Evolutionary conservation across 1,140 invertebrate genomes (phyloP).

Genomic region (Drosophila leontia): DNA sequence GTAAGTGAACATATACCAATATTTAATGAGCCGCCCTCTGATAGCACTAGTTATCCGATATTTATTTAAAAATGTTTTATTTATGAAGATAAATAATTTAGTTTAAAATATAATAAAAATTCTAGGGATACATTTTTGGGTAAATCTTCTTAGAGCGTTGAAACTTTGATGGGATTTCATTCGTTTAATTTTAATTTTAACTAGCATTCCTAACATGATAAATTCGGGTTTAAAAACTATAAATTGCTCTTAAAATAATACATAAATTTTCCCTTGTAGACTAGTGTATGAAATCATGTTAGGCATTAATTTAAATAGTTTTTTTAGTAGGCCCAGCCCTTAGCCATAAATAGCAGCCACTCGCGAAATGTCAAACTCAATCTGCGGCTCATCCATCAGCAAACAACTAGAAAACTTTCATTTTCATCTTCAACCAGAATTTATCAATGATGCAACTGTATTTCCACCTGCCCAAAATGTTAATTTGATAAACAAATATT

Average conservation of each 20-base stretch:
- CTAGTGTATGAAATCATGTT: background rate
- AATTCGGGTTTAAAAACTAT: background rate
- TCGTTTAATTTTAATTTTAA: no score
- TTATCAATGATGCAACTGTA: slow-evolving; percentile 55
- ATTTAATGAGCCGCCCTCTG: background rate
- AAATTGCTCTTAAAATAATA: background rate
- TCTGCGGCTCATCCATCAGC: slow-evolving; percentile 32
- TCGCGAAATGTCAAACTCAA: slow-evolving; percentile 56
- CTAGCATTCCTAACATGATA: no score
- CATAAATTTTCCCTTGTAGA: background rate
- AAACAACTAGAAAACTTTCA: slow-evolving; percentile 72
- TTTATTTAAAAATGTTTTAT: no score
- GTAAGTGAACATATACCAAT: slow-evolving; percentile 13
- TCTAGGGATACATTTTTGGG: no score
- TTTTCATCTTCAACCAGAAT: slow-evolving; percentile 62
- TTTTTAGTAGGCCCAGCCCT: slow-evolving; percentile 19
- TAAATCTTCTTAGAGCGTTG: no score
- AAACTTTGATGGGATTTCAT: no score
- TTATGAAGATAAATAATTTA: background rate
- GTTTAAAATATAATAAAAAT: no score
- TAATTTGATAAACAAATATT: slow-evolving; percentile 62
- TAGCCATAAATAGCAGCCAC: slow-evolving; percentile 64
- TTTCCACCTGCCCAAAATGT: slow-evolving; percentile 37
- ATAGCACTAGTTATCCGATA: no score
- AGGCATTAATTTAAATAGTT: slow-evolving; percentile 1